Evolutionary conservation across 2,797 vertebrate species (phyloP), one percentile per base, ranked within the genome.

Genomic region (Echeneis naucrates): DNA sequence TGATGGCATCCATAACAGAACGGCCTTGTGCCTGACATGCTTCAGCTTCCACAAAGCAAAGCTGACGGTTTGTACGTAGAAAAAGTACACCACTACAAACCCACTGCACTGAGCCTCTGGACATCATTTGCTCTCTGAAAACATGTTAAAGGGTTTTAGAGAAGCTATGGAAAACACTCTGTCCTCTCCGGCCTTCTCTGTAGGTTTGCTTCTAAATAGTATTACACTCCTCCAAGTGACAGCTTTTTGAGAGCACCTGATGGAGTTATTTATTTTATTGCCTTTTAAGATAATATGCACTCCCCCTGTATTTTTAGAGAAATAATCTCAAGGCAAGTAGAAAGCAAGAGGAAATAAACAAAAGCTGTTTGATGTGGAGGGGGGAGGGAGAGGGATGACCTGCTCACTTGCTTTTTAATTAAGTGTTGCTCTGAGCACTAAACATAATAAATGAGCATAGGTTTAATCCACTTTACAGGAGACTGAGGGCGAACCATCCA

Each of bases 391-490:
- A 53, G 62, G 38, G 17, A 67, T 63, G 71, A 83, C 71, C 50
- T 11, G 60, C 72, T 72, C 56, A 40, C 54, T 80, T 51, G 60
- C 55, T 78, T 89, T 89, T 90, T 89, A 87, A 94, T 93, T 75
- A 92, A 89, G 72, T 81, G 70, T 77, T 68, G 48, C 84, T 85
- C 69, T 81, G 55, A 78, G 64, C 40, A 21, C 45, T 78, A 53
- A 83, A 69, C 38, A 17, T 87, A 84, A 91, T 89, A 72, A 80
- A 92, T 84, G 81, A n/a, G 56, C 77, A 57, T 57, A 68, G 69
- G 42, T 89, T 90, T 90, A 91, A 93, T 93, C 84, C 82, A 89
- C 81, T 90, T 85, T 86, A 72, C 70, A 80, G 80, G 65, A 54
- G 67, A 72, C 72, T 87, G 90, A 90, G 88, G 90, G 61, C 54